Evolutionary conservation across 2,888 invertebrate species (phyloP).

Genomic region (Digitonthophagus gazella): DNA sequence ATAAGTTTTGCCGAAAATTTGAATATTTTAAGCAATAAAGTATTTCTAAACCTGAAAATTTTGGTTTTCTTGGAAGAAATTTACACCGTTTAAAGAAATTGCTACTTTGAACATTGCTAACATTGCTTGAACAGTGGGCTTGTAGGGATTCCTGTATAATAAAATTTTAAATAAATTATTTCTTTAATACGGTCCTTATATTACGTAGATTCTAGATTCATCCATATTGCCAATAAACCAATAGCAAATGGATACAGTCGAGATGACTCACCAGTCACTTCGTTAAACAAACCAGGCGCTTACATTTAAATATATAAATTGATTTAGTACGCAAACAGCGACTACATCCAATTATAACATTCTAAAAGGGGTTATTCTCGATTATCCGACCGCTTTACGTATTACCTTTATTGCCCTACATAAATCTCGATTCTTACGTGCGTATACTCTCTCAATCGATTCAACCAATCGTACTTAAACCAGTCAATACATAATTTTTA

Average conservation of each 20-base stretch:
- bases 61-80: too few species aligned
- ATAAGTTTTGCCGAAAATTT: too few species aligned
- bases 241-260: not conserved
- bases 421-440: constrained; percentile 12
- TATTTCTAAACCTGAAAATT: too few species aligned
- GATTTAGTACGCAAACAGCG: constrained; percentile 41
- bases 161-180: too few species aligned
- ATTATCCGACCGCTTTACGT: constrained; percentile 20
- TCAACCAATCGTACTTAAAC: not conserved
- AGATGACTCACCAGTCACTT: not conserved
- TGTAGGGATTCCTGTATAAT: too few species aligned
- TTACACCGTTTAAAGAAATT: too few species aligned
- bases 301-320: constrained; percentile 46
- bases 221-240: constrained; percentile 13
- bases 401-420: constrained; percentile 18
- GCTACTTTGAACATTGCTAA: too few species aligned
- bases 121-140: too few species aligned
- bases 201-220: too few species aligned
- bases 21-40: too few species aligned
- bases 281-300: constrained; percentile 31
- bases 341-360: constrained; percentile 39
- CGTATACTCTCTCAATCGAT: not conserved
- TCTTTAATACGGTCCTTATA: too few species aligned
- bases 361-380: constrained; percentile 21
- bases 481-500: too few species aligned